Evolutionary conservation across 2,888 invertebrate genomes (phyloP).

Genomic region (Emmelina monodactyla): DNA sequence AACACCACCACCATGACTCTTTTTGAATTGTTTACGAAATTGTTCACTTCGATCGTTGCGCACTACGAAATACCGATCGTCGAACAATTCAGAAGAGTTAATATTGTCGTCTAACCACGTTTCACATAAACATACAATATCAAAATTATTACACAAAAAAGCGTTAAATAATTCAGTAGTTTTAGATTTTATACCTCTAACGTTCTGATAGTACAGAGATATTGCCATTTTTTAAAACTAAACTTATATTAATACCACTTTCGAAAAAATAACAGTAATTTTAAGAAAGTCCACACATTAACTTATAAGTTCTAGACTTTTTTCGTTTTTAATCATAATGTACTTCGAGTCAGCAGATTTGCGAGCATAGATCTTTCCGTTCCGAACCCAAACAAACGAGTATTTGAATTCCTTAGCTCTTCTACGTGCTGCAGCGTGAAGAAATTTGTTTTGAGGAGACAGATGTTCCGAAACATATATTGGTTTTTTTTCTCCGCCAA

Average conservation of each 20-base stretch:
- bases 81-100: neutral
- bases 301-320: neutral
- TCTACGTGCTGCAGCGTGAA: neutral
- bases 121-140: neutral
- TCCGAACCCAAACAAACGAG: neutral
- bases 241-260: neutral
- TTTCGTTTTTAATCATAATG: neutral
- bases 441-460: neutral
- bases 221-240: no score
- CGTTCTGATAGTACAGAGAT: neutral
- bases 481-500: no score
- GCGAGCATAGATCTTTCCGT: neutral
- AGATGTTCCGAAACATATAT: no score
- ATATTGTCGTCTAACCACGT: neutral
- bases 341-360: neutral
- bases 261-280: neutral
- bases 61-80: conserved; percentile 1
- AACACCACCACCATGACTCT: neutral
- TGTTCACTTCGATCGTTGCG: no score
- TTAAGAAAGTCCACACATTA: neutral
- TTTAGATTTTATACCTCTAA: no score
- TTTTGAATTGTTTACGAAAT: no score
- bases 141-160: conserved; percentile 1
- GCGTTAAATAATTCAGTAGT: no score
- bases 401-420: conserved; percentile 1